Percentiles rank a stretch among this genome's conserved stretches.
These are phyloP conservation scores for Lipophrys pholis DNA, from an alignment of 2,113 vertebrate genomes.

Conservation along the genomic window DNA sequence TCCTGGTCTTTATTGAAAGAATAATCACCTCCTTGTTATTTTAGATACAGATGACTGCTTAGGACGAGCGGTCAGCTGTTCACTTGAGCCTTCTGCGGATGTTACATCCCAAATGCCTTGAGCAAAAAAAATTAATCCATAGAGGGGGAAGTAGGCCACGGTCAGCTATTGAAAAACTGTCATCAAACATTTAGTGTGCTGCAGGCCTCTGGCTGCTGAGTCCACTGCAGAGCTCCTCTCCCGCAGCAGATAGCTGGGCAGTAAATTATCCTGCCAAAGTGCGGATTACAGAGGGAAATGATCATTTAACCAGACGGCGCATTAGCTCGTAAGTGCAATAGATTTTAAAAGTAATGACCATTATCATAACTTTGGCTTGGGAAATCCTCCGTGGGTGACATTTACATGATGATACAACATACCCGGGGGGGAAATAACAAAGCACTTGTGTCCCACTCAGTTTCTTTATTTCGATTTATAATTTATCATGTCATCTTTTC, in stretches of 20 bases:
- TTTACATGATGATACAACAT: constrained; percentile 9
- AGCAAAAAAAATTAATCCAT: constrained; percentile 35
- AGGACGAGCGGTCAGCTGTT: not conserved
- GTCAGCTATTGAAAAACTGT: constrained; percentile 50
- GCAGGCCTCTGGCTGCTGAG: constrained; percentile 34
- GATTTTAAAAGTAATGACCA: constrained; percentile 39
- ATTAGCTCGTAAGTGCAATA: constrained; percentile 17
- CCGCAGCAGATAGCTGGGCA: constrained; percentile 14
- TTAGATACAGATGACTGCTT: not conserved
- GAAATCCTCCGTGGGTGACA: constrained; percentile 26
- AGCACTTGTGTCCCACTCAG: not conserved
- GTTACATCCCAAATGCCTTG: not conserved
- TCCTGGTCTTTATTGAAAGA: not conserved
- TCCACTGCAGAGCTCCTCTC: constrained; percentile 25
- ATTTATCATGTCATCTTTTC: not conserved
- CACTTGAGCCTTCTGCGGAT: not conserved
- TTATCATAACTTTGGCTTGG: constrained; percentile 17
- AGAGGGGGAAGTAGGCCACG: constrained; percentile 33
- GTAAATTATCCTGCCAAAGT: constrained; percentile 29
- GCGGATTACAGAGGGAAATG: constrained; percentile 12
- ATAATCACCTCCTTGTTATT: not conserved
- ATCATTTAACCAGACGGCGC: constrained; percentile 32
- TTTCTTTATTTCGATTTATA: not conserved
- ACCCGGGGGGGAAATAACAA: constrained; percentile 2
- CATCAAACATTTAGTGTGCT: constrained; percentile 20